phyloP scores from a whole-genome alignment of 2,797 vertebrate species.

The Poecilia gillii region DNA sequence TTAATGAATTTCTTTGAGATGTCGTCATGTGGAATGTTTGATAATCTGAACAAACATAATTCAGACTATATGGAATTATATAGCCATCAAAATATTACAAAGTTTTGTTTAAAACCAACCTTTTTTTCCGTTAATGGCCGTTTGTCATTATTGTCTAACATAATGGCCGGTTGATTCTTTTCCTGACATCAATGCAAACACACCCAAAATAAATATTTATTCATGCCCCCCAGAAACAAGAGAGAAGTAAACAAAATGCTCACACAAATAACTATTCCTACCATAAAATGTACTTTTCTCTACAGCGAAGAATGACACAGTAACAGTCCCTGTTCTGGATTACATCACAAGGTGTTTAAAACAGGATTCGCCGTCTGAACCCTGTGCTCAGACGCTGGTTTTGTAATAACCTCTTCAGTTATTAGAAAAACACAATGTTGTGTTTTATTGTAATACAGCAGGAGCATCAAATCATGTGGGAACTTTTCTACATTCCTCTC shows the following conservation, averaged over 20 bases:
- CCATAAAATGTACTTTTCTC: not conserved
- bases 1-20: not conserved
- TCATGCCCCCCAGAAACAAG: not conserved
- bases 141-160: not conserved
- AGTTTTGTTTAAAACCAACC: not conserved
- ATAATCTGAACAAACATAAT: not conserved
- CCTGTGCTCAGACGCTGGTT: conserved; percentile 1
- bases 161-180: not conserved
- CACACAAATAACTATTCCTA: not conserved
- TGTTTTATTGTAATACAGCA: conserved; percentile 34
- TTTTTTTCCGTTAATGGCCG: not conserved
- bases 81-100: not conserved
- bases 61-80: not conserved
- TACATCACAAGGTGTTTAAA: not conserved
- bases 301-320: not conserved
- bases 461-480: conserved; percentile 47
- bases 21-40: not conserved
- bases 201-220: not conserved
- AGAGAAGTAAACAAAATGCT: not conserved
- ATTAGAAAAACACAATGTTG: conserved; percentile 31
- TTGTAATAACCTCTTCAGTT: conserved; percentile 16
- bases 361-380: not conserved
- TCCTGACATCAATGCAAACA: not conserved
- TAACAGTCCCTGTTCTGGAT: not conserved
- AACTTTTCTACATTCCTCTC: conserved; percentile 42